Evolutionary conservation across 1,140 invertebrate species (phyloP), one percentile per base, ranked within the genome.

Genomic region (Orchesella cincta): DNA sequence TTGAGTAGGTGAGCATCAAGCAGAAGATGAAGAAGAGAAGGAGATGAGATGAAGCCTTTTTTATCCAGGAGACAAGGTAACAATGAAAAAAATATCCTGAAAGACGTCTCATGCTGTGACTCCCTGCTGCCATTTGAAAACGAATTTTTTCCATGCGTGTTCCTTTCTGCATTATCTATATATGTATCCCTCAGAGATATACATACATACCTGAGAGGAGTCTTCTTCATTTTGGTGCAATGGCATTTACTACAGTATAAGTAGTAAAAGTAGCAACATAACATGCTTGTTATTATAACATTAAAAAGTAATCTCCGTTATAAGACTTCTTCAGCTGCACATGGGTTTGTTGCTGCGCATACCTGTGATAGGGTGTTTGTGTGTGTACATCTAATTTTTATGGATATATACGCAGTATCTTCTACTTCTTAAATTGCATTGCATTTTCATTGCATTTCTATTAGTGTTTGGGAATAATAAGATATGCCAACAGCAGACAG

Each of bases 111-210:
- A 79, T 76, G 80, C 80, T 81, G 80, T 71, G 80, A 76, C 46
- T 79, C 80, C 80, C 80, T 78, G 80, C 80, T 81, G 80, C 80
- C 80, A 81, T 79, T 67, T 81, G 80, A 81, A 81, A 81, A 81
- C 78, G 80, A 81, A 76, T 81, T 81, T 81, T 81, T 81, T 81
- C 73, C 76, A 67, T 23, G 54, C 54, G 26, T 57, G 12, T 57
- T 57, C 14, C 26, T n/a, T 18, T n/a, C 12, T 57, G n/a, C 5
- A 57, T 81, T 81, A 79, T 81, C 73, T 74, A 67, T 23, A 23
- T 23, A 57, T 57, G 12, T 57, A 18, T 5, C 26, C 5, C 12
- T n/a, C 12, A 18, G n/a, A 14, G 26, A 57, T 14, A 57, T 57
- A 23, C 23, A 57, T 57, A 23, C 23, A 57, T 23, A 57, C 14